Evolutionary conservation across 2,888 invertebrate species (phyloP), one percentile per base, ranked within the genome.

Genomic region (Pristionchus arcanus): DNA sequence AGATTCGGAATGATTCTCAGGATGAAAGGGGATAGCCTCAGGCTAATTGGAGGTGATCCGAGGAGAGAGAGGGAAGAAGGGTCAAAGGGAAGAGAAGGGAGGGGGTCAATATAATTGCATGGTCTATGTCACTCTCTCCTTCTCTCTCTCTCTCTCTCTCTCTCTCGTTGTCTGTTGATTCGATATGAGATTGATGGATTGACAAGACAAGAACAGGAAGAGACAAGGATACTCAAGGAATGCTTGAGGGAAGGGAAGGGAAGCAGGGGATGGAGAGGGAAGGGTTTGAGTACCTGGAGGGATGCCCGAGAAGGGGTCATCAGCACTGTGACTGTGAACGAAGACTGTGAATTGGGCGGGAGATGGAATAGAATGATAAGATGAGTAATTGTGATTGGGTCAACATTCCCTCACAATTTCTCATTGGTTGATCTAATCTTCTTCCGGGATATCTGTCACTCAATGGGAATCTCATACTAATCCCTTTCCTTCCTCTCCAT

Each of bases 61-160:
- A n/a, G 63, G 66, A 19, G 37, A 42, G 31, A 89, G 89, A 89
- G 89, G 63, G 89, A 86, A 81, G 88, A 81, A 71, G 87, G 88
- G 53, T 21, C 87, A 87, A 59, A 68, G 49, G 71, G 83, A 86
- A 28, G 68, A 85, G 85, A 59, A 63, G 63, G 31, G 63, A 34
- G 25, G 63, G 86, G 66, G 42, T 11, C 42, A 42, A 66, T 11
- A 31, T 53, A 59, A 84, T 59, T 84, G 55, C 84, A 55, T 37
- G 84, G 31, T 59, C 53, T 31, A 31, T 59, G 34, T 84, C 84
- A 59, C 55, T 53, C 84, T 55, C 13, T 55, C 21, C 34, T 31
- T 53, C n/a, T 25, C 81, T 13, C 13, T 55, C 21, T 59, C 55
- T 53, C n/a, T 25, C 81, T 13, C 53, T 53, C n/a, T 25, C 81